A percentile compares a stretch with the other conserved stretches of the same genome.
Evolutionary conservation across 1,140 invertebrate genomes (phyloP).

Genomic region (Oryzaephilus surinamensis): DNA sequence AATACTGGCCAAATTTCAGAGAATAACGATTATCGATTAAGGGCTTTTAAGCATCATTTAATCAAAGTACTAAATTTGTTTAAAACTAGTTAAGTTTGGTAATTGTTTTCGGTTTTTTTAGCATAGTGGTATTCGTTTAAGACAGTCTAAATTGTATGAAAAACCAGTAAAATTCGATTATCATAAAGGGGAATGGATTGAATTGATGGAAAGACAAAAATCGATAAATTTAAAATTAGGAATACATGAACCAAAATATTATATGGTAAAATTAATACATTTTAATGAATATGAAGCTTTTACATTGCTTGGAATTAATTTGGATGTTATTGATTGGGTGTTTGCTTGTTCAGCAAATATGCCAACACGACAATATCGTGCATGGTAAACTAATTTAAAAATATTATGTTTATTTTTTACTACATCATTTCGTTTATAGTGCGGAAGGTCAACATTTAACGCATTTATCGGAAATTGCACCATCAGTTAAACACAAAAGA

Average conservation of each 20-base stretch:
- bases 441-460: constrained; percentile 52
- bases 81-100: constrained; percentile 1
- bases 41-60: constrained; percentile 32
- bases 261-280: constrained; percentile 49
- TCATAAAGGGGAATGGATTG: constrained; percentile 39
- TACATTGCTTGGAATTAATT: constrained; percentile 48
- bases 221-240: constrained; percentile 32
- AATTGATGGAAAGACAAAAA: constrained; percentile 37
- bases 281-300: constrained; percentile 43
- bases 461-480: constrained; percentile 46
- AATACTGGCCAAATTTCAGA: constrained; percentile 39
- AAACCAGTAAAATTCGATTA: no score
- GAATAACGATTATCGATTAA: constrained; percentile 28
- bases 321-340: constrained; percentile 57
- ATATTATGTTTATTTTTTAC: constrained; percentile 1
- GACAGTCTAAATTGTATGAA: no score
- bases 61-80: constrained; percentile 16
- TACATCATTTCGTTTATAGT: constrained; percentile 35
- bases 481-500: constrained; percentile 37
- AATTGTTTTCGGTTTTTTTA: constrained; percentile 14
- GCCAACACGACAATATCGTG: constrained; percentile 40
- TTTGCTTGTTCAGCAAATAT: constrained; percentile 54
- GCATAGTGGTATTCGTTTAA: constrained; percentile 31
- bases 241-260: constrained; percentile 32
- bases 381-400: constrained; percentile 47